Evolutionary conservation across 2,888 invertebrate species (phyloP), one percentile per base, ranked within the genome.

Genomic region (Bombyx huttoni): DNA sequence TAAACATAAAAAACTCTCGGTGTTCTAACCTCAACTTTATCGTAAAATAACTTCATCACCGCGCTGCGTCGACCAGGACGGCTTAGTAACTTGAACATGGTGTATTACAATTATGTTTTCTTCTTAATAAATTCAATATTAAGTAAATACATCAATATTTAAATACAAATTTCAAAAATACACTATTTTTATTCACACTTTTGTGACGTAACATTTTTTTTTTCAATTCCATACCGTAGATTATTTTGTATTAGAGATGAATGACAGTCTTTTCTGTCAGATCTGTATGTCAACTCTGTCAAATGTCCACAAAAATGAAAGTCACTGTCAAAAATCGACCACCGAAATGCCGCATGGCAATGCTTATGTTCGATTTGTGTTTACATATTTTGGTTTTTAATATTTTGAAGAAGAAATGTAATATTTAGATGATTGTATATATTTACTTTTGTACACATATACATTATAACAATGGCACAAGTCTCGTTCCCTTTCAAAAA

Each of bases 401-500:
- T 50, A 8, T 47, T 9, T 12, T 1, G n/a, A 48, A 49, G 46
- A 10, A 7, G 40, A 40, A 5, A 40, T 49, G 50, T 47, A 5
- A 13, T 33, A 7, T 46, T 13, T 14, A 14, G 13, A 49, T 13
- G 14, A 40, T 40, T 49, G 14, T 35, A 49, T 49, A 13, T 49
- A 49, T 46, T 34, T 8, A 47, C 45, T 49, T 40, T 13, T 14
- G 24, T 52, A 33, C 35, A 48, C 3, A 51, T 49, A 35, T n/a
- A 13, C 33, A 34, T 7, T 49, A 35, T 7, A 49, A 34, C 7
- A 8, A 87, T 88, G 87, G 72, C 86, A 45, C 81, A 85, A 54
- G 65, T 83, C 61, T 82, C 87, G 7, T 89, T 80, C 65, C 89
- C 88, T n/a, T 89, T 93, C 73, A 95, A 94, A 78, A 93, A 91